These are phyloP conservation scores for Lithobius niger DNA, from an alignment of 1,140 invertebrate species.

Conservation along the genomic window DNA sequence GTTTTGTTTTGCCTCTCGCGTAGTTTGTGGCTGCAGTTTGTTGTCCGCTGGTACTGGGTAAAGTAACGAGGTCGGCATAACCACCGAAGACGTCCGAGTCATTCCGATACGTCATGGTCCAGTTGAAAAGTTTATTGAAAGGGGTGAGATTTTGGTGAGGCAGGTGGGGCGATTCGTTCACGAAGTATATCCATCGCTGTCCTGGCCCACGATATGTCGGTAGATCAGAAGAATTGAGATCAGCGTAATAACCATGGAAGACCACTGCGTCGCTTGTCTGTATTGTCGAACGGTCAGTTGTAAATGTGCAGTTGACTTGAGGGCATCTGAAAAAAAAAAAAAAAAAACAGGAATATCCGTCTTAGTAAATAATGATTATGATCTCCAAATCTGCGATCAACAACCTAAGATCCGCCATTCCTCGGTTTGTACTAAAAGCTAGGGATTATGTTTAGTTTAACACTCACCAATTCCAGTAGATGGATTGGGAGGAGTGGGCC, in stretches of 20 bases:
- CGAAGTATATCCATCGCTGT: neutral
- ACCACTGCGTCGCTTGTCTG: neutral
- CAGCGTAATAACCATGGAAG: neutral
- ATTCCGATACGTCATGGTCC: constrained; percentile 54
- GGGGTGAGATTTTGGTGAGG: neutral
- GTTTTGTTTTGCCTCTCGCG: neutral
- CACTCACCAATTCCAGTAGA: no score
- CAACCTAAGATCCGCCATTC: no score
- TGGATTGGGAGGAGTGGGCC: no score
- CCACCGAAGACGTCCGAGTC: constrained; percentile 93
- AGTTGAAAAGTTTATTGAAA: constrained; percentile 2
- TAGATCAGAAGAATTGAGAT: neutral
- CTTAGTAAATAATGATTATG: no score
- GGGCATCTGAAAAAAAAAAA: no score
- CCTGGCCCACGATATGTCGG: neutral
- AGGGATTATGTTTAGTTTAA: no score
- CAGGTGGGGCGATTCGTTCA: neutral
- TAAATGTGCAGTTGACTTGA: neutral
- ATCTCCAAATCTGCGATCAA: no score
- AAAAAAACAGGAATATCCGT: no score
- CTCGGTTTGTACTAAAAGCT: no score
- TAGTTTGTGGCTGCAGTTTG: constrained; percentile 32
- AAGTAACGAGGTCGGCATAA: constrained; percentile 87
- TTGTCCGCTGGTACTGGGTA: constrained; percentile 47
- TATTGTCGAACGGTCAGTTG: neutral